Evolutionary conservation across 2,113 vertebrate genomes (phyloP).

Genomic region (Chelonoidis abingdonii): DNA sequence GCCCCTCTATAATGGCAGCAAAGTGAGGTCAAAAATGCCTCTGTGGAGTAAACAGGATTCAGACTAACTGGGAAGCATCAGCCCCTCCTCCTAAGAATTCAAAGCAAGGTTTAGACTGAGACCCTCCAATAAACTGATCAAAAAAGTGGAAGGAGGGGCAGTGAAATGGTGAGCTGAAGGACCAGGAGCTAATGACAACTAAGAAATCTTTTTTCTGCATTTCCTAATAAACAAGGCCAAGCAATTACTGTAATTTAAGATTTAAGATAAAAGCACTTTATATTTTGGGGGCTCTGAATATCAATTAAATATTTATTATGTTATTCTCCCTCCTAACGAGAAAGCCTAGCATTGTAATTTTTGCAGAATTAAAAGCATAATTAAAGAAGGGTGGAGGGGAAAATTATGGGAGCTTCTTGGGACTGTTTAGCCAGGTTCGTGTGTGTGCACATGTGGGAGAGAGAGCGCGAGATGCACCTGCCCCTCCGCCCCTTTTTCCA

Average conservation of each 20-base stretch:
- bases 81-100: not conserved
- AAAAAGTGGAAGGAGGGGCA: not conserved
- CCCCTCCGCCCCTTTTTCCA: not conserved
- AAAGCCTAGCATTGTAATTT: not conserved
- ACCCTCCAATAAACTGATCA: not conserved
- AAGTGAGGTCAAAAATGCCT: not conserved
- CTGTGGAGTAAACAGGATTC: accelerated
- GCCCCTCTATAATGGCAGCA: not conserved
- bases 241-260: conserved; percentile 69
- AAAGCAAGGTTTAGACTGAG: not conserved
- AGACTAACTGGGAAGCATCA: not conserved
- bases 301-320: conserved; percentile 1
- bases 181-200: not conserved
- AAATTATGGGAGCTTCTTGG: not conserved
- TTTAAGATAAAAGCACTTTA: conserved; percentile 56
- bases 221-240: conserved; percentile 51
- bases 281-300: conserved; percentile 38
- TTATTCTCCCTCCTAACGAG: conserved; percentile 46
- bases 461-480: accelerated
- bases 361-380: not conserved
- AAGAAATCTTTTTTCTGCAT: not conserved
- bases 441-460: not conserved
- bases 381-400: conserved; percentile 23
- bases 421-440: not conserved
- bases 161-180: not conserved